Evolutionary conservation across 2,797 vertebrate species (phyloP).

Genomic region (Sphenopsis melanotis): DNA sequence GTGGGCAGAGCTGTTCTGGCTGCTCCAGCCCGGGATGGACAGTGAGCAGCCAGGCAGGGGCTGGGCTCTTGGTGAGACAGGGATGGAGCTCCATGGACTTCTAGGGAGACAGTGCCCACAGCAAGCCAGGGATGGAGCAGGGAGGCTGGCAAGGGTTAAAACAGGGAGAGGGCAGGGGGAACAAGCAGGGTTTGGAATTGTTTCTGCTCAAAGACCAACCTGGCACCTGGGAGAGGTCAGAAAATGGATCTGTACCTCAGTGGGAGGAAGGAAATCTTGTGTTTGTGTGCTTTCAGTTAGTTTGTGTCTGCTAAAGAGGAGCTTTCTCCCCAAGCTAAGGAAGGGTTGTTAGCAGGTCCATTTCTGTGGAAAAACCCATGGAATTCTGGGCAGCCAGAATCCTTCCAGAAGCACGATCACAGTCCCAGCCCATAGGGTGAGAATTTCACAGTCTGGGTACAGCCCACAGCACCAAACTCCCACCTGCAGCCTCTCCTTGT

Average conservation of each 20-base stretch:
- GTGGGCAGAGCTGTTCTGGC: not conserved
- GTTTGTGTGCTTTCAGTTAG: too few relatives aligned
- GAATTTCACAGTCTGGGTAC: not conserved
- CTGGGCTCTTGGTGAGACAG: not conserved
- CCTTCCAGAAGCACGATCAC: not conserved
- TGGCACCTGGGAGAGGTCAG: not conserved
- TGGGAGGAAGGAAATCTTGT: not conserved
- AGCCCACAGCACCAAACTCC: not conserved
- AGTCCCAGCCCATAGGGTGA: rapidly evolving
- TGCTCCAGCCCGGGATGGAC: not conserved
- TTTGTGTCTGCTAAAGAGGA: not conserved
- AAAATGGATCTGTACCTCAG: too few relatives aligned
- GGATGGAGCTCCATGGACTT: not conserved
- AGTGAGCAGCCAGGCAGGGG: not conserved
- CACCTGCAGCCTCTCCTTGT: not conserved
- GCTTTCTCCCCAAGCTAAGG: not conserved
- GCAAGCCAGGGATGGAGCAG: not conserved
- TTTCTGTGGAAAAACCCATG: not conserved
- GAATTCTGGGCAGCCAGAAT: not conserved
- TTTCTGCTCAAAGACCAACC: not conserved
- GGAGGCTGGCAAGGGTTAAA: not conserved
- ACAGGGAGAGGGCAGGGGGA: not conserved
- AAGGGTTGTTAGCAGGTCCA: not conserved
- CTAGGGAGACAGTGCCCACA: not conserved
- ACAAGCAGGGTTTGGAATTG: not conserved